These are phyloP conservation scores for Erythrolamprus reginae DNA, from an alignment of 2,113 vertebrate genomes.

Conservation along the genomic window DNA sequence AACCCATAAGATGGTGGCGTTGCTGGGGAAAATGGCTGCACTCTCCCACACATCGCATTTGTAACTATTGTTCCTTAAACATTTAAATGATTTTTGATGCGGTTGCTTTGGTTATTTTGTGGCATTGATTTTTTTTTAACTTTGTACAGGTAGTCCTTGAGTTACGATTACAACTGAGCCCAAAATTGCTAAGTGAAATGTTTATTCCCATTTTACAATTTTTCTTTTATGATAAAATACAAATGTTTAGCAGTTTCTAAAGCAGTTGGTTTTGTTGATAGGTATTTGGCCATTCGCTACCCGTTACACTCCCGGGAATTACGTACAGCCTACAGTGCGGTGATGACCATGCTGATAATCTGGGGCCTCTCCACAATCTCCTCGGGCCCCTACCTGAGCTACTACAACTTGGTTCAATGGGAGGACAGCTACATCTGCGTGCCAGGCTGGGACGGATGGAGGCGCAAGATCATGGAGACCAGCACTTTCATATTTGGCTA, in stretches of 20 bases:
- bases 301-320: constrained; percentile 80
- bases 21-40: not conserved
- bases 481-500: constrained; percentile 83
- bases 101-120: no score
- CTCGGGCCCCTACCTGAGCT: constrained; percentile 82
- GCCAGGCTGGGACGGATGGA: constrained; percentile 80
- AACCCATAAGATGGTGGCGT: not conserved
- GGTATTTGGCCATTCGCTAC: constrained; percentile 84
- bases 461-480: constrained; percentile 80
- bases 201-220: no score
- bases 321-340: constrained; percentile 74
- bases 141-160: no score
- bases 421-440: constrained; percentile 81
- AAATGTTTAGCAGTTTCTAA: not conserved
- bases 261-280: constrained; percentile 35
- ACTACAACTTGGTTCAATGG: constrained; percentile 80
- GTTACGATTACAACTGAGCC: no score
- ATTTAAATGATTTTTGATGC: not conserved
- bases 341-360: constrained; percentile 79
- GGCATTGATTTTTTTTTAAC: no score
- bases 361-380: constrained; percentile 83
- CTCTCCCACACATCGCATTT: not conserved
- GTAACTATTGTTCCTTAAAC: not conserved
- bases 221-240: not conserved
- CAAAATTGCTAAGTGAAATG: no score